Percentiles rank a stretch among this genome's conserved stretches.
These are phyloP conservation scores for Parthenolecanium corni DNA, from an alignment of 2,888 invertebrate genomes.

Conservation along the genomic window DNA sequence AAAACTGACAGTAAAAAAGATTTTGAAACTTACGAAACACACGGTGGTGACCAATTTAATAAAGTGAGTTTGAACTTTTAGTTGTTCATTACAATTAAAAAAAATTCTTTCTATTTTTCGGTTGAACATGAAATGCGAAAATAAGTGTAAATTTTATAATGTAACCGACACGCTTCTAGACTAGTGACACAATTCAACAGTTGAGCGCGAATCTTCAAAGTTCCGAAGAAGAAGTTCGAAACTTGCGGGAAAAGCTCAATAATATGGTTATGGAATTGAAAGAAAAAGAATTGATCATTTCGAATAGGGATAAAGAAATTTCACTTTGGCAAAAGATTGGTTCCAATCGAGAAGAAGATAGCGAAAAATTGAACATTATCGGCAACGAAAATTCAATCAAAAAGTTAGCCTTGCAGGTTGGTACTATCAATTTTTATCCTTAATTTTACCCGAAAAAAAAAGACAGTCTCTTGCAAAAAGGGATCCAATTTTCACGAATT, in stretches of 20 bases:
- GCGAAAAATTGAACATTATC: not conserved
- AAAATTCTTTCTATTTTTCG: too few relatives aligned
- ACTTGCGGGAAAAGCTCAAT: not conserved
- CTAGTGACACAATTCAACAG: slow-evolving; percentile 5
- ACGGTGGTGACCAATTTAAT: too few relatives aligned
- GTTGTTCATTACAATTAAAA: too few relatives aligned
- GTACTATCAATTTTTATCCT: not conserved
- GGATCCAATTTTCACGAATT: not conserved
- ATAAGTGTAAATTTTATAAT: too few relatives aligned
- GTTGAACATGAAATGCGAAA: too few relatives aligned
- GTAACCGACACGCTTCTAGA: not conserved
- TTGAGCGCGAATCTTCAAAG: slow-evolving; percentile 1
- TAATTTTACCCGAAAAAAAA: not conserved
- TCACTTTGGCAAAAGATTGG: not conserved
- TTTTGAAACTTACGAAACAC: too few relatives aligned
- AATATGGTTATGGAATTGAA: slow-evolving; percentile 11
- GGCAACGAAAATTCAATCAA: slow-evolving; percentile 14
- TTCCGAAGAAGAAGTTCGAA: slow-evolving; percentile 8
- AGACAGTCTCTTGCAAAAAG: not conserved
- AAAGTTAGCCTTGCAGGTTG: slow-evolving; percentile 20
- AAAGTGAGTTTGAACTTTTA: too few relatives aligned
- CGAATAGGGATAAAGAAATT: slow-evolving; percentile 13
- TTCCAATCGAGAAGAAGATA: not conserved
- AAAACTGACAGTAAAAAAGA: not conserved
- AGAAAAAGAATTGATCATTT: slow-evolving; percentile 14